Percentiles rank a stretch among this genome's conserved stretches.
Conservation (phyloP, 2,888 invertebrate genomes). For the Pristionchus exspectatus region DNA sequence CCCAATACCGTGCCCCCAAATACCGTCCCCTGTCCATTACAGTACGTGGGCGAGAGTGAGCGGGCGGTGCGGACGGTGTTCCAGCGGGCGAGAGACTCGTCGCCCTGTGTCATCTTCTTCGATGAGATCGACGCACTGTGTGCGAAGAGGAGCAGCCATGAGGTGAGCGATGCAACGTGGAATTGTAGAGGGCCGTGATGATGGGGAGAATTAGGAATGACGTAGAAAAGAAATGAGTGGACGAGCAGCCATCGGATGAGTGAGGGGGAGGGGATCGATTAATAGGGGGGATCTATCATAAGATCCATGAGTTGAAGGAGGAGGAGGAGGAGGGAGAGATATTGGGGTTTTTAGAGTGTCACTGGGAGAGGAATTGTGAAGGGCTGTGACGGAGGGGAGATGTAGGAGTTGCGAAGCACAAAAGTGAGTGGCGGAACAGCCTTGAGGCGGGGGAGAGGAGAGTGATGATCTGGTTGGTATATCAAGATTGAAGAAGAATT, state of each 20-base stretch:
- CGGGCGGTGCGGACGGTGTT: constrained; percentile 96
- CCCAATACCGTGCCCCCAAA: neutral
- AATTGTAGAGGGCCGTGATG: no score
- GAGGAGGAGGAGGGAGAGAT: no score
- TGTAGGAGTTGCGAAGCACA: neutral
- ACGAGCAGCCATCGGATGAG: neutral
- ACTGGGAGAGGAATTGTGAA: neutral
- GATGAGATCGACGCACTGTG: constrained; percentile 98
- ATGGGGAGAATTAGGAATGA: neutral
- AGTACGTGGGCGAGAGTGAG: constrained; percentile 98
- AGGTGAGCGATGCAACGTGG: constrained; percentile 56
- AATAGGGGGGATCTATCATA: no score
- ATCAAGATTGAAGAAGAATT: no score
- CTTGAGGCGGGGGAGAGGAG: neutral
- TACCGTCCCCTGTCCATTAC: constrained; percentile 56
- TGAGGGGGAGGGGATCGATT: no score
- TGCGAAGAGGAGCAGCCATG: constrained; percentile 89
- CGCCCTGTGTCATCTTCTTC: constrained; percentile 98
- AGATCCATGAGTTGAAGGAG: no score
- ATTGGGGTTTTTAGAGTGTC: neutral
- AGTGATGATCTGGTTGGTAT: neutral
- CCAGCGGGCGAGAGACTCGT: constrained; percentile 92
- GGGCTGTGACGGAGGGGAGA: neutral
- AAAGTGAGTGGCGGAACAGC: neutral
- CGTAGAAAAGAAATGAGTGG: neutral